These are phyloP conservation scores for Troides oblongomaculatus DNA, from an alignment of 2,888 invertebrate genomes.

Conservation along the genomic window DNA sequence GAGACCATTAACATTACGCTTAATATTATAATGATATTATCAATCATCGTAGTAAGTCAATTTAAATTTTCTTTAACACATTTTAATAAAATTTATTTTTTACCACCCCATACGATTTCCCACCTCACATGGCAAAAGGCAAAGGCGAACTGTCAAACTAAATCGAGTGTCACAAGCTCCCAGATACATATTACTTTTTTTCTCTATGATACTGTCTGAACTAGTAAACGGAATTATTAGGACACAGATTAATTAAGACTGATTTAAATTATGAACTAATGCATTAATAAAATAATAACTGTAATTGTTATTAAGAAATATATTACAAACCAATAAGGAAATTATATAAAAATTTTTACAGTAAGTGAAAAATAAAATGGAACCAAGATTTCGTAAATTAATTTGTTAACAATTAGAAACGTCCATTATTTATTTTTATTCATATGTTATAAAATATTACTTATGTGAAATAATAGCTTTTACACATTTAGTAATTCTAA, in stretches of 20 bases:
- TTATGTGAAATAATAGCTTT: no score
- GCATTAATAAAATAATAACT: background rate
- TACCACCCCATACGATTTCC: slow-evolving; percentile 37
- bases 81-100: slow-evolving; percentile 32
- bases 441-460: no score
- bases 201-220: background rate
- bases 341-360: no score
- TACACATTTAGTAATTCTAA: no score
- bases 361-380: no score
- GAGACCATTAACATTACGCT: slow-evolving; percentile 56
- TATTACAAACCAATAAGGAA: no score
- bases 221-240: background rate
- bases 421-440: no score
- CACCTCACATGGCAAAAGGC: slow-evolving; percentile 40
- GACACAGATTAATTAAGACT: background rate
- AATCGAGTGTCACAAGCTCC: background rate
- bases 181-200: background rate
- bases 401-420: no score
- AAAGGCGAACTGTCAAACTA: slow-evolving; percentile 22
- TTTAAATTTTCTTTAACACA: slow-evolving; percentile 55
- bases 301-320: background rate
- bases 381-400: no score
- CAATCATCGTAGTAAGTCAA: slow-evolving; percentile 63
- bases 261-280: background rate
- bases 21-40: slow-evolving; percentile 50